Conservation (phyloP, 2,113 vertebrate genomes). For the Empidonax traillii region DNA sequence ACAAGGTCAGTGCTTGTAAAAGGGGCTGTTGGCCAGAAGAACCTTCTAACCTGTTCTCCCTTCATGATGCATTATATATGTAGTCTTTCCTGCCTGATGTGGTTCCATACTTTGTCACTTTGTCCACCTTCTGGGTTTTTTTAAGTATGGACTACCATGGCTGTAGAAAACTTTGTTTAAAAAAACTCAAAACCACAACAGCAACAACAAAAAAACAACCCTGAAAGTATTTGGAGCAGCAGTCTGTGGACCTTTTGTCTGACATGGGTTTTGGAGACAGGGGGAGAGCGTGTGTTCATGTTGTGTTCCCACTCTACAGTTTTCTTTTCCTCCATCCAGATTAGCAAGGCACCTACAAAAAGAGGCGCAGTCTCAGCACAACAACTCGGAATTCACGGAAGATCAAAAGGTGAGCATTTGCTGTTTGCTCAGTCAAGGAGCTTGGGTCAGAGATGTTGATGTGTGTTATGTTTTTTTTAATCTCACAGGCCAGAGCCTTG, state of each 20-base stretch:
- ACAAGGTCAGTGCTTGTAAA: not conserved
- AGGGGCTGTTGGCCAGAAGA: not conserved
- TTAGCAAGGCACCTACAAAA: constrained; percentile 95
- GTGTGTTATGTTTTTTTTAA: not conserved
- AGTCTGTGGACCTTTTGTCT: not conserved
- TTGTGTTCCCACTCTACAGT: not conserved
- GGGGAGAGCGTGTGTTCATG: not conserved
- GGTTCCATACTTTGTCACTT: not conserved
- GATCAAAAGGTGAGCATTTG: constrained; percentile 90
- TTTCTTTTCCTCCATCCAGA: constrained; percentile 72
- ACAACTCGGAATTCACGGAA: constrained; percentile 91
- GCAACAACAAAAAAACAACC: not conserved
- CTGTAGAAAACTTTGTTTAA: not conserved
- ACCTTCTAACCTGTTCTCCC: not conserved
- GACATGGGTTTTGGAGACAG: not conserved
- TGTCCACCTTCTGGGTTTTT: not conserved
- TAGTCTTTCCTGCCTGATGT: not conserved
- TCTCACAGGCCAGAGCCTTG: not conserved
- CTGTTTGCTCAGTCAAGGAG: not conserved
- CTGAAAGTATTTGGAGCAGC: not conserved
- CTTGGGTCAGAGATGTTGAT: not conserved
- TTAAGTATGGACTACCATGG: not conserved
- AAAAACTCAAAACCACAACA: not conserved
- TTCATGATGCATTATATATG: not conserved
- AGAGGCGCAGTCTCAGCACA: constrained; percentile 89